Base-by-base conservation (phyloP, 2,113 vertebrate species). In the Rhabdornis inornatus region DNA sequence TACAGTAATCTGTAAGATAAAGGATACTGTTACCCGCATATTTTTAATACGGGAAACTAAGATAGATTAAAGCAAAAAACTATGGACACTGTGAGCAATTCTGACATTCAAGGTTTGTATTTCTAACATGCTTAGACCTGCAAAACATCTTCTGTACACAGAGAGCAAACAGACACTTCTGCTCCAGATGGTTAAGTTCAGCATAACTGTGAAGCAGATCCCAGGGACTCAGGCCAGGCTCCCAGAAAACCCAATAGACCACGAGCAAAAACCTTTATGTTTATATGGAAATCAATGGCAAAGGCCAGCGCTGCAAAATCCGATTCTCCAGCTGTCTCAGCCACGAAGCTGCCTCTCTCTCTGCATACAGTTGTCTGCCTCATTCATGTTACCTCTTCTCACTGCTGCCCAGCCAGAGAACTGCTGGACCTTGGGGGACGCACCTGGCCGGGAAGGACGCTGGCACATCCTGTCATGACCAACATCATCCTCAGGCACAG, bases 381-480 rank as follows among this genome's bases (percentile, higher is more conserved):
- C 2, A 0, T 30, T 53, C 70, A 24, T 0, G 1, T 47, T 39
- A 22, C 35, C 15, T 52, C 21, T 71, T 15, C 47, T 57, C 20
- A 15, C 33, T 21, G 53, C 57, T 66, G 64, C 56, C 64, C 50
- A 35, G 35, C 12, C 6, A 1, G 33, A 20, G 23, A 52, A 24
- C n/a, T 45, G 65, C 52, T 33, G 42, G 16, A 28, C 42, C 49
- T 20, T 24, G 56, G 37, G 18, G 31, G 49, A 40, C 2, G 2
- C 31, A 42, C 13, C 53, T 6, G 15, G 30, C 31, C 0, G 0
- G 71, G 63, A 71, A 44, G 55, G 44, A 61, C 0, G 2, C 13
- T 2, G 55, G n/a, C 1, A 0, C 27, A 55, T 25, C 33, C 15
- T 2, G 1, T 42, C 53, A 44, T 0, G 0, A 35, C 6, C 0